Conservation (phyloP, 2,797 vertebrate species). For the Phrynocephalus vlangalii region DNA sequence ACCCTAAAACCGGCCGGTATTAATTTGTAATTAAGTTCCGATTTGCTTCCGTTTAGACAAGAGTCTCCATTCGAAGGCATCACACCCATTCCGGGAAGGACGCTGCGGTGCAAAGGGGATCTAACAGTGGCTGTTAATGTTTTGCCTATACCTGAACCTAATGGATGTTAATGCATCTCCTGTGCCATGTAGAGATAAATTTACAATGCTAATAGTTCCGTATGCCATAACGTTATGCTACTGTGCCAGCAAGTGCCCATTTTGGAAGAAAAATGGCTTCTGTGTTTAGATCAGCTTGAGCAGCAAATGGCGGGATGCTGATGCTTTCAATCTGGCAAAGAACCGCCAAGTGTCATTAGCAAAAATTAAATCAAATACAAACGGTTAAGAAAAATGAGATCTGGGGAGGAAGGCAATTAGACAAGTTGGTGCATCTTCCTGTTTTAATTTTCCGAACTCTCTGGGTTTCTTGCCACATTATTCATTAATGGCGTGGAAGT, state of each 20-base stretch:
- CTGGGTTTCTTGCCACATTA: slow-evolving; percentile 3
- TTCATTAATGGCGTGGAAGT: slow-evolving; percentile 2
- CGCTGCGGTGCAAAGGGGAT: slow-evolving; percentile 75
- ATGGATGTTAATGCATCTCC: slow-evolving; percentile 83
- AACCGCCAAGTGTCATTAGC: slow-evolving; percentile 52
- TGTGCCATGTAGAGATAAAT: slow-evolving; percentile 79
- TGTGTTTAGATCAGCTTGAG: slow-evolving; percentile 64
- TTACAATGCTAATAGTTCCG: slow-evolving; percentile 75
- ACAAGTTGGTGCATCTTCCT: slow-evolving; percentile 34
- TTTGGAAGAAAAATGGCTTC: slow-evolving; percentile 68
- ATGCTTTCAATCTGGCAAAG: slow-evolving; percentile 58
- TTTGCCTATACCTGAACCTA: slow-evolving; percentile 75
- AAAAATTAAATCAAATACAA: slow-evolving; percentile 56
- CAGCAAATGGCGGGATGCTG: slow-evolving; percentile 62
- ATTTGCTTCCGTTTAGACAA: slow-evolving; percentile 57
- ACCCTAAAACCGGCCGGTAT: slow-evolving; percentile 45
- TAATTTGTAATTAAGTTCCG: slow-evolving; percentile 65
- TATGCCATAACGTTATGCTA: slow-evolving; percentile 72
- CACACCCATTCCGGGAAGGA: slow-evolving; percentile 73
- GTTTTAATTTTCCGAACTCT: slow-evolving; percentile 17
- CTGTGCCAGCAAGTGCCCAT: slow-evolving; percentile 73
- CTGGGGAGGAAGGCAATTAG: slow-evolving; percentile 46
- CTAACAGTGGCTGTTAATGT: slow-evolving; percentile 72
- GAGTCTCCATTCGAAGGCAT: slow-evolving; percentile 61
- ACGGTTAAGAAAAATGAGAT: slow-evolving; percentile 54